Evolutionary conservation across 1,140 invertebrate genomes (phyloP), one percentile per base, ranked within the genome.

Genomic region (Manduca sexta): DNA sequence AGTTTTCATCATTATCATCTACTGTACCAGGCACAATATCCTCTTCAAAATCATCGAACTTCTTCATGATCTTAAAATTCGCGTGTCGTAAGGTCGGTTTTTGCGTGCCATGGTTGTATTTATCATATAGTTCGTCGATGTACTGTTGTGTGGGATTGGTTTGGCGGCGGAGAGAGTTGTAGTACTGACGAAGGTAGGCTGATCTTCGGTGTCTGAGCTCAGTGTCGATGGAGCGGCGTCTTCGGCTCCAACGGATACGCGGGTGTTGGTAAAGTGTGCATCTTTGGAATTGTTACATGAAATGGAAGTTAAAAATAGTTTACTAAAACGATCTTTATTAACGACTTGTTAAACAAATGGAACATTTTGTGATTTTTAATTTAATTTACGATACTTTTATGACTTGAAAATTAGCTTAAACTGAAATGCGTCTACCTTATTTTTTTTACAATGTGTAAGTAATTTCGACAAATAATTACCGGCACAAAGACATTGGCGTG

Each of bases 241-340:
- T 74, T 8, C 93, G 88, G 60, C 91, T 94, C 91, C 93, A 95
- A 26, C 94, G 83, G 31, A 95, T 88, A 10, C 93, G 87, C 0
- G 94, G 94, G 84, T 96, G 94, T 74, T 95, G 92, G n/a, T 93
- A 94, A 0, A 93, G 88, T 0, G 93, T 85, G 64, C 95, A 92
- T 55, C 92, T 91, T 58, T 18, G 84, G 64, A 21, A 26, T 26
- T 26, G 21, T 3, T 8, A 26, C 4, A 26, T 26, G 4, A 0
- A 5, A 26, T 2, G 21, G 21, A 5, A 26, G 8, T 0, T 26
- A 26, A 8, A n/a, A n/a, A n/a, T n/a, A n/a, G 21, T 26, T 3
- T 26, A 26, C 8, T 3, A 8, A 3, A 2, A 21, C 7, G 2
- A 21, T 21, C 21, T 21, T 21, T 3, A 7, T 3, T 7, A 21